These are phyloP conservation scores for Rhyacophila evoluta DNA, from an alignment of 2,888 invertebrate species.

Conservation along the genomic window DNA sequence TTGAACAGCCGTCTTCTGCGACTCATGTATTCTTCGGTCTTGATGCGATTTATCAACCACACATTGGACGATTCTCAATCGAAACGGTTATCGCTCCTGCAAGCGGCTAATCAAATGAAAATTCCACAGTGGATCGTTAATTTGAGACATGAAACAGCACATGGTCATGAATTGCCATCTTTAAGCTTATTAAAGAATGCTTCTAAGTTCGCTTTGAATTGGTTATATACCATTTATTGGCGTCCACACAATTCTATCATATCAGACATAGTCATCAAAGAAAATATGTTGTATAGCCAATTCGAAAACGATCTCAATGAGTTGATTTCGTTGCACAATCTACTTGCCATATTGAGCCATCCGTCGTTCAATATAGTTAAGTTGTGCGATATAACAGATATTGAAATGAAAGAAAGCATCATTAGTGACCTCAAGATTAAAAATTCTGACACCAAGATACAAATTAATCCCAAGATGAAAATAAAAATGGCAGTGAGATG, in stretches of 20 bases:
- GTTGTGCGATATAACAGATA: slow-evolving; percentile 61
- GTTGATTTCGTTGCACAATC: slow-evolving; percentile 63
- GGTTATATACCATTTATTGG: slow-evolving; percentile 80
- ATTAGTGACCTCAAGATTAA: slow-evolving; percentile 33
- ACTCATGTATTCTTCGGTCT: slow-evolving; percentile 73
- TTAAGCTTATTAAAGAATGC: slow-evolving; percentile 74
- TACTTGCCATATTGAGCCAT: slow-evolving; percentile 64
- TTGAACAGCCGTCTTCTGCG: slow-evolving; percentile 67
- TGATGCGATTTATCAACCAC: slow-evolving; percentile 77
- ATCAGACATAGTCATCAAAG: slow-evolving; percentile 62
- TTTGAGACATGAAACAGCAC: slow-evolving; percentile 82
- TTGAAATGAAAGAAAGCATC: slow-evolving; percentile 60
- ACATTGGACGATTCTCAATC: slow-evolving; percentile 70
- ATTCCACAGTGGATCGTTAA: slow-evolving; percentile 86
- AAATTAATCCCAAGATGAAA: slow-evolving; percentile 27
- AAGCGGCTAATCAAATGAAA: slow-evolving; percentile 74
- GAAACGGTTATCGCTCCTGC: slow-evolving; percentile 67
- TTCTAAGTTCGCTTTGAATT: slow-evolving; percentile 72
- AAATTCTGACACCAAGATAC: slow-evolving; percentile 20
- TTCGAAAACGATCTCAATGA: slow-evolving; percentile 59
- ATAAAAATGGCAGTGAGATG: slow-evolving; percentile 33
- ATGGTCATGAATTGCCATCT: slow-evolving; percentile 77
- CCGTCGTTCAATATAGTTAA: slow-evolving; percentile 62
- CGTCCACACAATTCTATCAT: slow-evolving; percentile 68
- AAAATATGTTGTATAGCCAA: slow-evolving; percentile 57